Percentiles rank a stretch among this genome's conserved stretches.
phyloP scores from a whole-genome alignment of 2,797 vertebrate genomes.

The Mycteria americana region DNA sequence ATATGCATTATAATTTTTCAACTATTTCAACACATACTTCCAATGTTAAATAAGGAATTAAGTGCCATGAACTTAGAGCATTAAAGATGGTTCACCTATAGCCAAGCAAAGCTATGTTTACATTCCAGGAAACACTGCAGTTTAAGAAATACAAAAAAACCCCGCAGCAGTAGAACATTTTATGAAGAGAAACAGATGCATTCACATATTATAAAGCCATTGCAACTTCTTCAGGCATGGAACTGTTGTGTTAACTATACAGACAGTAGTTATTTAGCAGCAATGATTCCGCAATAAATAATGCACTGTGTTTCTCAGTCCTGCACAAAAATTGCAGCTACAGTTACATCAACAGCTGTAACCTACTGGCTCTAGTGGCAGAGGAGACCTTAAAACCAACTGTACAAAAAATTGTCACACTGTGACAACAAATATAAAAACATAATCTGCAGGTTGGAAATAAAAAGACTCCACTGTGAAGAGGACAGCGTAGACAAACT shows the following conservation, averaged over 20 bases:
- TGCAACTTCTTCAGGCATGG: conserved; percentile 83
- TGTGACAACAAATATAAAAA: conserved; percentile 87
- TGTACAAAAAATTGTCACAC: conserved; percentile 86
- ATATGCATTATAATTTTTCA: conserved; percentile 62
- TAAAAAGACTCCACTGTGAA: conserved; percentile 82
- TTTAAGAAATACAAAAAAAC: conserved; percentile 75
- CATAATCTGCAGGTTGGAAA: conserved; percentile 82
- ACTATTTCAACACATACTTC: conserved; percentile 67
- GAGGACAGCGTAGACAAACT: conserved; percentile 80
- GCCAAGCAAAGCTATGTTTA: conserved; percentile 80
- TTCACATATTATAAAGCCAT: conserved; percentile 86
- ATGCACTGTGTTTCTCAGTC: conserved; percentile 88
- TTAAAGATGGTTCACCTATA: conserved; percentile 78
- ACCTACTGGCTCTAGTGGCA: conserved; percentile 86
- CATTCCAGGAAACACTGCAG: conserved; percentile 80
- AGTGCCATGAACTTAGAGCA: conserved; percentile 69
- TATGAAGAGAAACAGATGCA: conserved; percentile 84
- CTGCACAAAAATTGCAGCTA: conserved; percentile 85
- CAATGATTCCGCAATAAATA: conserved; percentile 97
- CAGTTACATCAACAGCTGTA: conserved; percentile 83
- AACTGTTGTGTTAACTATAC: conserved; percentile 90
- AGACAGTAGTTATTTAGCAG: conserved; percentile 99
- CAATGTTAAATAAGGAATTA: conserved; percentile 72
- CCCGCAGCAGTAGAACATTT: conserved; percentile 78
- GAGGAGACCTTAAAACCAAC: conserved; percentile 83